Conservation (phyloP, 2,797 vertebrate species). For the Pyrocephalus nanus region DNA sequence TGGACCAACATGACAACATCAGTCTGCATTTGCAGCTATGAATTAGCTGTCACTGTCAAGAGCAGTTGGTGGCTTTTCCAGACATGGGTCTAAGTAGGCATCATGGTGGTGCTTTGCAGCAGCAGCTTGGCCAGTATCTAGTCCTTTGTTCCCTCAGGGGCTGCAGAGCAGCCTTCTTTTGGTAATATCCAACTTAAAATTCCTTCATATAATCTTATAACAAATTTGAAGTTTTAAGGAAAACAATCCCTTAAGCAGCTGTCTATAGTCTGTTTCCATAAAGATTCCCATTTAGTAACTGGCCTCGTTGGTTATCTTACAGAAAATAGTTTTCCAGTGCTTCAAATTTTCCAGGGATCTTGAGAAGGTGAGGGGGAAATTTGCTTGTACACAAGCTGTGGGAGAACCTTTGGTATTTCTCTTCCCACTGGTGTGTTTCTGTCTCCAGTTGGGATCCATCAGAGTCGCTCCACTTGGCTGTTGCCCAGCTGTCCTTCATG, state of each 20-base stretch:
- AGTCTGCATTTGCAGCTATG: background rate
- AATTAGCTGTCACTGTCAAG: background rate
- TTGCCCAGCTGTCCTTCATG: background rate
- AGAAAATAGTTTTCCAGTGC: background rate
- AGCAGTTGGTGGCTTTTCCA: background rate
- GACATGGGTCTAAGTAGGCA: background rate
- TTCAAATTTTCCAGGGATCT: conserved; percentile 3
- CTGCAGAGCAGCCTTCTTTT: background rate
- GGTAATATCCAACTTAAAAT: background rate
- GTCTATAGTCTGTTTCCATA: background rate
- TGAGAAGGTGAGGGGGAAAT: background rate
- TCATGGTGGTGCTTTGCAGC: background rate
- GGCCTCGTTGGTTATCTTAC: background rate
- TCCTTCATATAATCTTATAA: background rate
- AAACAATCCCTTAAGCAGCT: background rate
- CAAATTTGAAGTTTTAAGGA: background rate
- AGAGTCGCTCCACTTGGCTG: background rate
- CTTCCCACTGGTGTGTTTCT: background rate
- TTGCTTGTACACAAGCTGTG: background rate
- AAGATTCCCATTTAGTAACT: background rate
- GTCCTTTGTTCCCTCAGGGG: background rate
- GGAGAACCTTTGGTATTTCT: background rate
- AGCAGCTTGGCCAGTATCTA: background rate
- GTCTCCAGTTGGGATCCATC: background rate
- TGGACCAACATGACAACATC: background rate